A percentile compares a stretch with the other conserved stretches of the same genome.
These are phyloP conservation scores for Xestia ashworthii DNA, from an alignment of 2,888 invertebrate genomes.

Conservation along the genomic window DNA sequence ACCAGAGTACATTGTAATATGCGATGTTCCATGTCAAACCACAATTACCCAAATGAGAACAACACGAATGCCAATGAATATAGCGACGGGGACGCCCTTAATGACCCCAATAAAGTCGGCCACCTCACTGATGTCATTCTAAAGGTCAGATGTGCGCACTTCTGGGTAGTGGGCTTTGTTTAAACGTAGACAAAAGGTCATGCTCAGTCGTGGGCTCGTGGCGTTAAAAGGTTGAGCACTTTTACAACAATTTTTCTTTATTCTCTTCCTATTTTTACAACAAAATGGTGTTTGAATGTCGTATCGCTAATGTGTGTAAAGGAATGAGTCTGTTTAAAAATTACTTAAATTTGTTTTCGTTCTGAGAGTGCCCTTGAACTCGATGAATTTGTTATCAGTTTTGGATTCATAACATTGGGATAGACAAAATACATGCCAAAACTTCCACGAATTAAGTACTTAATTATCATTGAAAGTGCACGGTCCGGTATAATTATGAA, in stretches of 20 bases:
- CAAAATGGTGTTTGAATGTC: background rate
- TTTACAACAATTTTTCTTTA: background rate
- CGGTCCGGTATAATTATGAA: background rate
- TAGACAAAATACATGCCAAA: background rate
- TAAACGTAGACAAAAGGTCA: slow-evolving; percentile 4
- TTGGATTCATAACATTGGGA: background rate
- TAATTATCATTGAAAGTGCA: background rate
- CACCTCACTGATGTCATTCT: slow-evolving; percentile 41
- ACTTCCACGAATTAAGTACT: background rate
- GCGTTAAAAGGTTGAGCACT: background rate
- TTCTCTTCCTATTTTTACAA: background rate
- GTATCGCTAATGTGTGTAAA: background rate
- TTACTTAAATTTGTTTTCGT: background rate
- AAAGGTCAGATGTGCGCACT: slow-evolving; percentile 19
- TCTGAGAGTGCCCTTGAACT: background rate
- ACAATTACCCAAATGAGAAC: slow-evolving; percentile 18
- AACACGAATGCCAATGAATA: slow-evolving; percentile 7
- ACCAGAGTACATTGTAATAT: background rate
- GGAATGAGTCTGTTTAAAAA: background rate
- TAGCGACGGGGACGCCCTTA: slow-evolving; percentile 1
- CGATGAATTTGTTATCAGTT: background rate
- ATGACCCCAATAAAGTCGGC: slow-evolving; percentile 20
- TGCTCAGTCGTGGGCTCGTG: too few species aligned
- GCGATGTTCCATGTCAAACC: slow-evolving; percentile 34
- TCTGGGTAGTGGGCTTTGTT: slow-evolving; percentile 1